Evolutionary conservation across 1,140 invertebrate species (phyloP), one percentile per base, ranked within the genome.

Genomic region (Anastrepha ludens): DNA sequence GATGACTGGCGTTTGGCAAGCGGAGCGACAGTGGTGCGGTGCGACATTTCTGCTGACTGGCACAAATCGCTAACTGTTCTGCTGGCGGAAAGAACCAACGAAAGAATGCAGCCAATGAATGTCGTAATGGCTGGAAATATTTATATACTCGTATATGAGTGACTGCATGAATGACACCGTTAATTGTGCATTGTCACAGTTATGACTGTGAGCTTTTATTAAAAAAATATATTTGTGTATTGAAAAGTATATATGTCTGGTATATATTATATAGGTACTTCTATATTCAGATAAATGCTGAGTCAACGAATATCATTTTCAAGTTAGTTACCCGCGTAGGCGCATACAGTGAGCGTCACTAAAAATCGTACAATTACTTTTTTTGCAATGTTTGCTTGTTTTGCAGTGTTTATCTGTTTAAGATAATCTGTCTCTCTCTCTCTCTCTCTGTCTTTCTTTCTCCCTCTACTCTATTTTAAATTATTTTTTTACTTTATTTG

Each of bases 151-250:
- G 13, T 29, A 29, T 62, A 17, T 62, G 64, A 67, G 5, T 81
- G 74, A 81, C 47, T 55, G 74, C 17, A 9, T 81, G 50, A 81
- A 81, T 81, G n/a, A 29, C n/a, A 13, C 17, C 41, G 74, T 55
- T 81, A 20, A 81, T 81, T 81, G 74, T 58, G 47, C 47, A 81
- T 81, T 55, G 47, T 81, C n/a, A 81, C 50, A 50, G 47, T 81
- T 81, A 81, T 81, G 47, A 55, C 15, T 81, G n/a, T 7, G 47
- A 47, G 11, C 41, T 41, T 44, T 29, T 65, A 67, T 29, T 65
- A 67, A 6, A 47, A 74, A 74, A 17, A 15, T 44, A 47, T 55
- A 55, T 55, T 6, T 74, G 29, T 29, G 29, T 29, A 29, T 29
- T 29, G 29, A 29, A 29, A 29, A 29, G 29, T 29, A 29, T 29